Conservation (phyloP, 2,888 invertebrate species). For the Athripsodes cinereus region DNA sequence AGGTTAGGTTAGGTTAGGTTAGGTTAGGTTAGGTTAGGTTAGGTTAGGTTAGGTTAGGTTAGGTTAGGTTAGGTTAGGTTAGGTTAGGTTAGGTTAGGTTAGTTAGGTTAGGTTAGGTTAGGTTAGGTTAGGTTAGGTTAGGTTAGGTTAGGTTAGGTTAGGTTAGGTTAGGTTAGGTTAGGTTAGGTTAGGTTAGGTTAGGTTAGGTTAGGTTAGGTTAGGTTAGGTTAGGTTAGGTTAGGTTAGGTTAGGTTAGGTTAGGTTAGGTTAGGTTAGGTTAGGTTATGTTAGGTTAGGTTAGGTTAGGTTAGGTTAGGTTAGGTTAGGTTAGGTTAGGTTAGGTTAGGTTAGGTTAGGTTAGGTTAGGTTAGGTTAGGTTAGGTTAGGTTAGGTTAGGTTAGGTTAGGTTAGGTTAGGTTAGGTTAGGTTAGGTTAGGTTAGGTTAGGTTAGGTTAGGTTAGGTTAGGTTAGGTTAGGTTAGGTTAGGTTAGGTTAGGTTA, state of each 20-base stretch:
- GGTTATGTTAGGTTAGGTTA: slow-evolving; percentile 8
- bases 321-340: neutral
- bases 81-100: slow-evolving; percentile 13
- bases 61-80: slow-evolving; percentile 13
- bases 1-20: slow-evolving; percentile 14
- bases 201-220: slow-evolving; percentile 27
- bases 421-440: slow-evolving; percentile 14
- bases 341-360: slow-evolving; percentile 5
- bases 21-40: slow-evolving; percentile 10
- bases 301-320: slow-evolving; percentile 4
- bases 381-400: slow-evolving; percentile 14
- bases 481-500: slow-evolving; percentile 9
- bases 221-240: slow-evolving; percentile 27
- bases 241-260: slow-evolving; percentile 8
- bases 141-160: slow-evolving; percentile 19
- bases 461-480: slow-evolving; percentile 14
- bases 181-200: slow-evolving; percentile 27
- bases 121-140: slow-evolving; percentile 17
- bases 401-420: slow-evolving; percentile 13
- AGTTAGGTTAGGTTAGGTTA: slow-evolving; percentile 17
- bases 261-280: slow-evolving; percentile 8
- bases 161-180: slow-evolving; percentile 21
- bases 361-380: slow-evolving; percentile 15
- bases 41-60: slow-evolving; percentile 7
- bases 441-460: slow-evolving; percentile 13